Base-by-base conservation (phyloP, 2,888 invertebrate genomes). In the Nephrotoma guestfalica region DNA sequence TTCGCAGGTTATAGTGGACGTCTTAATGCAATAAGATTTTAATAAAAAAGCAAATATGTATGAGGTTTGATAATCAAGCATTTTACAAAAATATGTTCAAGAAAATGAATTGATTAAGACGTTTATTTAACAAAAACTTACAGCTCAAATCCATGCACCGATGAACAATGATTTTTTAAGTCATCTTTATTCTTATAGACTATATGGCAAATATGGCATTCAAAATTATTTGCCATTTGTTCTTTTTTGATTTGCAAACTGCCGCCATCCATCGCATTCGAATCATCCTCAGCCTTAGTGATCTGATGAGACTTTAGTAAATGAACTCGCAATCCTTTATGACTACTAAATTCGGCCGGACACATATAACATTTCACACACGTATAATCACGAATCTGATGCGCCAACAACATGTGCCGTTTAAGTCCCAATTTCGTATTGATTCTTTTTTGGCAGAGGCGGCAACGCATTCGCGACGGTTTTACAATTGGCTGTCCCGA, bases 311-410 rank as follows among this genome's bases (percentile, higher is more conserved):
- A 90, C 87, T 91, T 91, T 86, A 91, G 91, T 89, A 92, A 90
- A 87, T 92, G 92, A 87, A 91, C 91, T 88, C 91, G 91, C 0
- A 92, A 88, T 0, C 92, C 92, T 89, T 91, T 91, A 87, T 91
- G 91, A 87, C 91, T 91, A n/a, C 91, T 91, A 47, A 92, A 92
- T 87, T 92, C 92, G 0, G 92, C 91, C 71, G 91, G 90, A 88
- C 92, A 92, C 2, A 92, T 87, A 86, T 90, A 90, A 87, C 92
- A 92, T 86, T 91, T 91, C 15, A 91, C 91, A 87, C 91, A 91
- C 87, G 91, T 90, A 6, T 91, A 91, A 88, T 91, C 91, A 47
- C 90, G 90, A 86, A 92, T 90, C 88, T 91, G 90, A 89, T 92
- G 92, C 45, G 91, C 91, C 86, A 90, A 89, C 11, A 91, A 88